Base-by-base conservation (phyloP, 2,797 vertebrate species). In the Tokudaia tokunoshimensis region DNA sequence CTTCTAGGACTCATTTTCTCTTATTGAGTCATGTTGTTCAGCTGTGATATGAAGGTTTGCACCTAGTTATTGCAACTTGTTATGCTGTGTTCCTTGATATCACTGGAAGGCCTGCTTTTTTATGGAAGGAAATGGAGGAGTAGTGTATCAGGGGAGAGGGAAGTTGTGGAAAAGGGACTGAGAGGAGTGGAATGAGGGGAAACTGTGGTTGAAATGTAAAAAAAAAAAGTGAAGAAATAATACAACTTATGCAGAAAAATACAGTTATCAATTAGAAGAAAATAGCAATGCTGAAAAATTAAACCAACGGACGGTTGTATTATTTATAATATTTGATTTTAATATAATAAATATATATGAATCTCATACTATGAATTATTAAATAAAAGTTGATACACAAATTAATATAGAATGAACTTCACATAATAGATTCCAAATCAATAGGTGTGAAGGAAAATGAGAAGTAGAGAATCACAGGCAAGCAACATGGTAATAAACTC, bases 301-400 rank as follows among this genome's bases (percentile, higher is more conserved):
- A 55, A 9, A 94, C 17, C 37, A 63, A 63, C 26, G 31, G 4
- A 44, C 7, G 44, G 8, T 44, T 31, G 26, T 44, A 83, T 63
- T 83, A 83, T 63, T 83, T 44, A 15, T 63, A 44, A 31, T 19
- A 90, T 81, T 75, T 52, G 2, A 47, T 76, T 80, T 92, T 85
- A 89, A 93, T 5, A 76, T 50, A 63, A 59, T 95, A 91, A 95
- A 81, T 61, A 84, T 50, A 5, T 37, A 55, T 85, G n/a, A 75
- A 7, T 19, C 41, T 65, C 41, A 0, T 88, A 94, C 78, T 26
- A 55, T 72, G 67, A 84, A 78, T n/a, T 47, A 72, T 19, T 80
- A 52, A 50, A 59, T 85, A 19, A 34, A 26, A 61, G 31, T 44
- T 44, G 29, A 19, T 44, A 26, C 7, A 61, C 14, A 61, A 83